Percentiles rank a stretch among this genome's conserved stretches.
phyloP scores from a whole-genome alignment of 2,113 vertebrate species.

The cat (Felis catus) region DNA sequence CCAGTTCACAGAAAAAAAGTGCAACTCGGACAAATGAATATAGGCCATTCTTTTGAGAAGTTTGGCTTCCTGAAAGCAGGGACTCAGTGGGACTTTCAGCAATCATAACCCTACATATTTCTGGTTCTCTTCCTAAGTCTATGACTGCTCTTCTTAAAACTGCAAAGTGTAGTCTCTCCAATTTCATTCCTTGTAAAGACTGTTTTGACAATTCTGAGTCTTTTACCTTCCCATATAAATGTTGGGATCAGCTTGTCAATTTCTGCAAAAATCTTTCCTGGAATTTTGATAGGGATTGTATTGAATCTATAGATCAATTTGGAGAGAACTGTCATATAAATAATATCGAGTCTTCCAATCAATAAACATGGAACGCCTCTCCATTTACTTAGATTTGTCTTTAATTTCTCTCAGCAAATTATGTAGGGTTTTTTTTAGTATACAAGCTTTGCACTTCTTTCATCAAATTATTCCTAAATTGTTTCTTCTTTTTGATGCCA shows the following conservation, averaged over 20 bases:
- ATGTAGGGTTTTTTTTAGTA: background rate
- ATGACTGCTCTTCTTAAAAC: background rate
- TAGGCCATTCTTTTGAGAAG: background rate
- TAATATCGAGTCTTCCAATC: background rate
- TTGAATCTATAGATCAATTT: background rate
- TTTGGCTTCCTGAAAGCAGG: background rate
- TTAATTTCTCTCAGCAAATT: conserved; percentile 8
- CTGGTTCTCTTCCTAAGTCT: background rate
- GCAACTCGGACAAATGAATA: background rate
- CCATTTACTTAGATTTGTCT: conserved; percentile 35
- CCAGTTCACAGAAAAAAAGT: conserved; percentile 23
- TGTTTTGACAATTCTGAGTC: background rate
- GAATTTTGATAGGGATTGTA: background rate
- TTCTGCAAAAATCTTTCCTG: conserved; percentile 6
- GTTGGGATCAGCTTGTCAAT: conserved; percentile 9
- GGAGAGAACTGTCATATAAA: background rate
- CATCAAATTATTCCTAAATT: conserved; percentile 14
- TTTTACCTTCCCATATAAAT: background rate
- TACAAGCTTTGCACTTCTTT: background rate
- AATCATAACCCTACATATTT: background rate
- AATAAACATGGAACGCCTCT: background rate
- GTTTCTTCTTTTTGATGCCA: conserved; percentile 28
- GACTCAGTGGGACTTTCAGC: background rate
- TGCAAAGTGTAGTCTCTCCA: background rate
- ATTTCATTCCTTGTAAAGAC: background rate